Evolutionary conservation across 1,140 invertebrate genomes (phyloP).

Genomic region (Caenorhabditis latens): DNA sequence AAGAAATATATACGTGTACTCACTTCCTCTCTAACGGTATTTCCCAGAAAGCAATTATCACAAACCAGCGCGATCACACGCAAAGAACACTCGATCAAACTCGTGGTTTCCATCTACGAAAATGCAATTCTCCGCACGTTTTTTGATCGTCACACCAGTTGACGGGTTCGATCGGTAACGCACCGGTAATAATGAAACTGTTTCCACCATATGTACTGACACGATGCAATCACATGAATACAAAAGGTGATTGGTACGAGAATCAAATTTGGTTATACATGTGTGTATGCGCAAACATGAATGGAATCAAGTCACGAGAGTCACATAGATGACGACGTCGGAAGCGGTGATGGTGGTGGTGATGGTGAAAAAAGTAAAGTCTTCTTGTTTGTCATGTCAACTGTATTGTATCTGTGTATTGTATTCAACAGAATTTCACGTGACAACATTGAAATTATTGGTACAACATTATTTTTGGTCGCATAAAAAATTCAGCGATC

Average conservation of each 20-base stretch:
- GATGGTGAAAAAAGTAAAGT: slow-evolving; percentile 25
- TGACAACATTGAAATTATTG: neutral
- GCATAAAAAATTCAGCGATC: neutral
- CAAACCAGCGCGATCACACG: slow-evolving; percentile 47
- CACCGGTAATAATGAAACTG: neutral
- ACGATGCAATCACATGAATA: slow-evolving; percentile 49
- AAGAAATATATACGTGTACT: neutral
- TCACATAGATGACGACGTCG: neutral
- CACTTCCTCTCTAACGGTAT: neutral
- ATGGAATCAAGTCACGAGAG: slow-evolving; percentile 26
- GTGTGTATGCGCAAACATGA: slow-evolving; percentile 41
- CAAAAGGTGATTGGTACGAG: slow-evolving; percentile 16
- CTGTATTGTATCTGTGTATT: neutral
- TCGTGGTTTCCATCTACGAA: neutral
- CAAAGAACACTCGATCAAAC: slow-evolving; percentile 52
- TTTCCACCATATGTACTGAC: neutral
- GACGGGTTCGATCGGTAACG: too few relatives aligned
- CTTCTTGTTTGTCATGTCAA: slow-evolving; percentile 51
- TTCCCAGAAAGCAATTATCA: slow-evolving; percentile 23
- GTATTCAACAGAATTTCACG: slow-evolving; percentile 21
- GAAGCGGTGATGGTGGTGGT: neutral
- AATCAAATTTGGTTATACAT: slow-evolving; percentile 31
- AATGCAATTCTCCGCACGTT: neutral
- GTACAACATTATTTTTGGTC: neutral
- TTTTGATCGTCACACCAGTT: slow-evolving; percentile 30